phyloP scores from a whole-genome alignment of 2,888 invertebrate genomes.

The Acrobasis repandana region DNA sequence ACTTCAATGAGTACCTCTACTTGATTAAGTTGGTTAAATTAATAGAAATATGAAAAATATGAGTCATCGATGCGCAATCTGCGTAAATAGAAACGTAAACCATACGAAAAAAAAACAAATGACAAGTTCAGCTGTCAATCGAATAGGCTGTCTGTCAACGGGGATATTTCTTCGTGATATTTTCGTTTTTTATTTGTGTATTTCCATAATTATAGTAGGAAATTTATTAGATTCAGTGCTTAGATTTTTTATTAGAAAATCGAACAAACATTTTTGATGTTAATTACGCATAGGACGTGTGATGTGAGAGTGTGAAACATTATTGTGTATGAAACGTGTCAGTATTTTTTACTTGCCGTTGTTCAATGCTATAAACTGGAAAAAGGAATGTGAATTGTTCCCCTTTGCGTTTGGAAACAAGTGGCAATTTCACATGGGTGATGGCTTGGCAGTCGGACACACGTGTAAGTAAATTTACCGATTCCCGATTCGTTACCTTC shows the following conservation, averaged over 20 bases:
- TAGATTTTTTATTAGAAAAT: slow-evolving; percentile 56
- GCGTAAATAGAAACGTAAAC: slow-evolving; percentile 52
- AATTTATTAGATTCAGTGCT: slow-evolving; percentile 63
- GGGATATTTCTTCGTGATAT: slow-evolving; percentile 65
- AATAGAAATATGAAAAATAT: too few relatives aligned
- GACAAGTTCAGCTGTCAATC: slow-evolving; percentile 37
- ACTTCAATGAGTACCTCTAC: too few relatives aligned
- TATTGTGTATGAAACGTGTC: slow-evolving; percentile 73
- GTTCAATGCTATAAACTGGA: slow-evolving; percentile 69
- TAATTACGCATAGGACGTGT: slow-evolving; percentile 51
- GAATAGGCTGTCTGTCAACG: slow-evolving; percentile 52
- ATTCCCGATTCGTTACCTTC: slow-evolving; percentile 20
- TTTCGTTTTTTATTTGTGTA: slow-evolving; percentile 78
- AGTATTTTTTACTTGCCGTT: slow-evolving; percentile 68
- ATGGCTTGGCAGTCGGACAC: slow-evolving; percentile 83
- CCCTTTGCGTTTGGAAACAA: slow-evolving; percentile 67
- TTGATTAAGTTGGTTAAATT: neutral
- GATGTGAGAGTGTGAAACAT: slow-evolving; percentile 53
- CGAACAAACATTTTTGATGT: slow-evolving; percentile 58
- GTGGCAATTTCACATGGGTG: slow-evolving; percentile 78
- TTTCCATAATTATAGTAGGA: slow-evolving; percentile 61
- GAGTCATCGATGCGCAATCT: slow-evolving; percentile 19
- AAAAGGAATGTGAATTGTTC: slow-evolving; percentile 74
- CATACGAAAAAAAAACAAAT: slow-evolving; percentile 55
- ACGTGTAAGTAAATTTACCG: slow-evolving; percentile 65